Base-by-base conservation (phyloP, 2,113 vertebrate genomes). In the Pseudopodoces humilis region DNA sequence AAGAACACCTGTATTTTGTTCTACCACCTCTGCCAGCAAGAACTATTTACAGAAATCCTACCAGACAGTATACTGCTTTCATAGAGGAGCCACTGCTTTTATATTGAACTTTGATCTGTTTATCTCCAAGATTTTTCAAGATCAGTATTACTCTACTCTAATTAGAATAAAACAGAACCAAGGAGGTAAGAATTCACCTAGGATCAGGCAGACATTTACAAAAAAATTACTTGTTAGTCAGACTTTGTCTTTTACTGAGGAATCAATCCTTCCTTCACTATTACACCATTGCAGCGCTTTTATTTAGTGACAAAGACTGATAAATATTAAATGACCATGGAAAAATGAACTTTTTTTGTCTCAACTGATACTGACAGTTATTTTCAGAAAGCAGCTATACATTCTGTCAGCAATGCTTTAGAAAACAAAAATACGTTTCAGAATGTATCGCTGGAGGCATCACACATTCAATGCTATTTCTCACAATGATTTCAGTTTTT, bases 1-100 rank as follows among this genome's bases (percentile, higher is more conserved):
- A 69, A 52, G 43, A 21, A 7, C 0, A 15, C 2, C 11, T 7
- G 0, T 7, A 35, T 23, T 77, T 79, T 47, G 7, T 47, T 71
- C 9, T 28, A 83, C 27, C 24, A 50, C 4, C 23, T 86, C 44
- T 58, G 15, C 11, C 49, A 69, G 35, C 10, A 89, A 30, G 13
- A 76, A 17, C 5, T 49, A 49, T 8, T 65, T n/a, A 64, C 28
- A 62, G 12, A 64, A 93, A 31, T 33, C 62, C 55, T 75, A 70
- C 28, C 2, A n/a, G 12, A 84, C 5, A 79, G 4, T 16, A 65
- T 2, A 22, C 14, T 28, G 8, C 25, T 81, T 43, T 86, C 59
- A 49, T 6, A 18, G 1, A 53, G n/a, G 4, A 89, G 27, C 5
- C 10, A 55, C 56, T 59, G 24, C 27, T 89, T 78, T 62, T 59